Evolutionary conservation across 1,140 invertebrate species (phyloP).

Genomic region (Matsumurasca onukii): DNA sequence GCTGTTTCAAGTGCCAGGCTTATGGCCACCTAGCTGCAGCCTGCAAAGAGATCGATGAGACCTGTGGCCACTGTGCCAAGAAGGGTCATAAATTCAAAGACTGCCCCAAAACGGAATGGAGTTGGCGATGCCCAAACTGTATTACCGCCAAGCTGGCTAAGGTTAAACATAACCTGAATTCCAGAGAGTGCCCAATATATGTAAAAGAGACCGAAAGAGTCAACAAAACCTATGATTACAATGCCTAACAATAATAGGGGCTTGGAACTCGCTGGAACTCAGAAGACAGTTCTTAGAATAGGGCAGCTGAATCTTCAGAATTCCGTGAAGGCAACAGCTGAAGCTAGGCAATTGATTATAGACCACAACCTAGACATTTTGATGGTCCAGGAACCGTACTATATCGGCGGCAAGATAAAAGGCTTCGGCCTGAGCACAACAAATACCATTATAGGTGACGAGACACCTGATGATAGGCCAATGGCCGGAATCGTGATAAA

Average conservation of each 20-base stretch:
- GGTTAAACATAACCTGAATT: no score
- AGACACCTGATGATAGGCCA: not conserved
- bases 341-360: not conserved
- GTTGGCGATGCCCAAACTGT: no score
- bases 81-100: no score
- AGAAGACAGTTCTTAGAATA: not conserved
- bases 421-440: not conserved
- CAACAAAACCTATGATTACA: not conserved
- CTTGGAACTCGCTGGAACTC: not conserved
- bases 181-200: not conserved
- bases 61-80: no score
- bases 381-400: not conserved
- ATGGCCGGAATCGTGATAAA: not conserved
- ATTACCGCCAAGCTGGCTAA: no score
- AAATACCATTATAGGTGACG: not conserved
- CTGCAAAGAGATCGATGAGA: no score
- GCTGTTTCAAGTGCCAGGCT: no score
- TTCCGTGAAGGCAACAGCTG: not conserved
- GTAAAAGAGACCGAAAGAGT: not conserved
- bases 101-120: no score
- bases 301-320: not conserved
- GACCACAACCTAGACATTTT: not conserved
- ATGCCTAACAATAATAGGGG: no score
- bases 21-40: no score
- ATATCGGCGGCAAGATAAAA: not conserved